Percentiles rank a stretch among this genome's conserved stretches.
phyloP scores from a whole-genome alignment of 2,888 invertebrate genomes.

The Xestia xanthographa region DNA sequence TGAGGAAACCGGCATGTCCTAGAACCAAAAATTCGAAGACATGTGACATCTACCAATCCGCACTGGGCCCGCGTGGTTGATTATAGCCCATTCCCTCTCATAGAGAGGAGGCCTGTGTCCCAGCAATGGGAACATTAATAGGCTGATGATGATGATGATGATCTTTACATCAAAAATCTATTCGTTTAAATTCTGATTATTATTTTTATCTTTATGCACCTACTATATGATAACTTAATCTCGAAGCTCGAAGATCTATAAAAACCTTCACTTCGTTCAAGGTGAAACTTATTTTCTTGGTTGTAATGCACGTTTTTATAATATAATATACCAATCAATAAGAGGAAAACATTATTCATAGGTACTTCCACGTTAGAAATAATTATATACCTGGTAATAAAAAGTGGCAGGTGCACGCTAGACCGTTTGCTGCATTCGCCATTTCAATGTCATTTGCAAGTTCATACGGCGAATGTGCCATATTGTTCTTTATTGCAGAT shows the following conservation, averaged over 20 bases:
- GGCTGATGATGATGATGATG: no score
- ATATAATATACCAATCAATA: conserved; percentile 30
- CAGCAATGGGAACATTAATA: no score
- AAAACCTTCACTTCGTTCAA: conserved; percentile 24
- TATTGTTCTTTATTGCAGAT: conserved; percentile 13
- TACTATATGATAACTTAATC: background rate
- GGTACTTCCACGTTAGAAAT: conserved; percentile 46
- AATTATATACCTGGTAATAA: conserved; percentile 38
- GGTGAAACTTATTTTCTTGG: conserved; percentile 16
- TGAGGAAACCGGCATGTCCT: no score
- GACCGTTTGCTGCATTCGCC: conserved; percentile 30
- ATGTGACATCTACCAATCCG: no score
- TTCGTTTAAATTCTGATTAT: no score
- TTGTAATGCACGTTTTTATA: conserved; percentile 27
- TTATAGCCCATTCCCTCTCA: no score
- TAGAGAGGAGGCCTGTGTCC: no score
- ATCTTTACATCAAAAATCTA: no score
- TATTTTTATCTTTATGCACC: no score
- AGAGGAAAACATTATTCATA: conserved; percentile 54
- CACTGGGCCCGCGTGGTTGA: no score
- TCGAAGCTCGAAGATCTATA: background rate
- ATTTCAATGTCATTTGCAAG: conserved; percentile 63
- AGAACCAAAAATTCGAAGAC: no score
- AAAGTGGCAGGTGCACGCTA: conserved; percentile 47
- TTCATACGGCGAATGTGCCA: conserved; percentile 15